These are phyloP conservation scores for Phlogophora meticulosa DNA, from an alignment of 2,888 invertebrate species.

Conservation along the genomic window DNA sequence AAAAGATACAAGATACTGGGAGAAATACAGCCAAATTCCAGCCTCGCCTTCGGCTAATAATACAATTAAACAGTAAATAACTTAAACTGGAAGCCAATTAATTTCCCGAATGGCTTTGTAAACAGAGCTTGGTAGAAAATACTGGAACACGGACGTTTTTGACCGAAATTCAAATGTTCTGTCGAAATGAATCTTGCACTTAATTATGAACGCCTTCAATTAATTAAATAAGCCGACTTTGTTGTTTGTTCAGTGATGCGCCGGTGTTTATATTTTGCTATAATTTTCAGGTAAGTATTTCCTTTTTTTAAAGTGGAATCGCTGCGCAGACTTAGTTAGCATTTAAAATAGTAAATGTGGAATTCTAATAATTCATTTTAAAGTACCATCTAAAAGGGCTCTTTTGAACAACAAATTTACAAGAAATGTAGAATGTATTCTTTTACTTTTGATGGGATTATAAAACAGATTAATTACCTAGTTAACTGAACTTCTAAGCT, in stretches of 20 bases:
- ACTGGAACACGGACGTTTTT: slow-evolving; percentile 33
- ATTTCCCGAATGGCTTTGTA: slow-evolving; percentile 55
- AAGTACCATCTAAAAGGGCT: no score
- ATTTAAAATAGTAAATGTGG: no score
- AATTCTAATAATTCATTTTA: no score
- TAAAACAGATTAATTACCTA: background rate
- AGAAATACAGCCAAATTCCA: slow-evolving; percentile 26
- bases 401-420: no score
- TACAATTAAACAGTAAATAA: slow-evolving; percentile 61
- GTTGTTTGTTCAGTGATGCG: background rate
- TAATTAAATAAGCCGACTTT: slow-evolving; percentile 41
- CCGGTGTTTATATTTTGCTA: slow-evolving; percentile 2
- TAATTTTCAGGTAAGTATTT: slow-evolving; percentile 4
- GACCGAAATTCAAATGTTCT: slow-evolving; percentile 50
- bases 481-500: background rate
- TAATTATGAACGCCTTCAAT: slow-evolving; percentile 47
- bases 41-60: slow-evolving; percentile 45
- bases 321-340: no score
- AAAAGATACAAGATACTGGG: slow-evolving; percentile 24
- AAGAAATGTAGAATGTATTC: no score
- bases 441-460: background rate
- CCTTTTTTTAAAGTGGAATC: background rate
- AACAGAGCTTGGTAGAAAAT: slow-evolving; percentile 48
- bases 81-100: slow-evolving; percentile 59
- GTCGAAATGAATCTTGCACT: slow-evolving; percentile 37